These are phyloP conservation scores for Tachysurus fulvidraco DNA, from an alignment of 2,113 vertebrate species.

Conservation along the genomic window DNA sequence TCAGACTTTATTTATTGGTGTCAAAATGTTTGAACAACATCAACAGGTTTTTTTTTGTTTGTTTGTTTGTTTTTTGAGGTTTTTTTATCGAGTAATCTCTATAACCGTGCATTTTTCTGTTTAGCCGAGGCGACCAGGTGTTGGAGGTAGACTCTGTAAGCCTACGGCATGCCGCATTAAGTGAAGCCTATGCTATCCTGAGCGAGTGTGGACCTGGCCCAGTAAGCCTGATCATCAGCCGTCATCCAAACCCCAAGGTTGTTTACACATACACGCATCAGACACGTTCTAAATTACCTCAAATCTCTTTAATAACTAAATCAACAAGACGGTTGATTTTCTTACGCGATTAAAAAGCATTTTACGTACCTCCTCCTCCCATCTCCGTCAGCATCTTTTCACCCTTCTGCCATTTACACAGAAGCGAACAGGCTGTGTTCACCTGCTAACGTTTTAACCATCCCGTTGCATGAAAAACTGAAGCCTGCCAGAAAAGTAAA, in stretches of 20 bases:
- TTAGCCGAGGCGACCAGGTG: slow-evolving; percentile 92
- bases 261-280: not conserved
- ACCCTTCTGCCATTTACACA: slow-evolving; percentile 25
- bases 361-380: not conserved
- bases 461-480: slow-evolving; percentile 38
- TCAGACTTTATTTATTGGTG: not conserved
- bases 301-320: not conserved
- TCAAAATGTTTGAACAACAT: not conserved
- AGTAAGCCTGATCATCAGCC: slow-evolving; percentile 89
- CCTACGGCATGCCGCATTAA: slow-evolving; percentile 85
- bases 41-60: not conserved
- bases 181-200: slow-evolving; percentile 90
- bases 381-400: slow-evolving; percentile 5
- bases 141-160: slow-evolving; percentile 91
- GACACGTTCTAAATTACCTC: not conserved
- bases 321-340: not conserved
- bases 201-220: slow-evolving; percentile 93
- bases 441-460: slow-evolving; percentile 47
- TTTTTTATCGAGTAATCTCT: not conserved
- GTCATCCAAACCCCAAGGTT: slow-evolving; percentile 94
- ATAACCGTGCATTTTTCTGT: slow-evolving; percentile 1
- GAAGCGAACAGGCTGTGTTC: slow-evolving; percentile 10
- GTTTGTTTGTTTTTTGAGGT: not conserved
- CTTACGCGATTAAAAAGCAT: not conserved
- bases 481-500: slow-evolving; percentile 31